Evolutionary conservation across 2,888 invertebrate species (phyloP).

Genomic region (Quadroppia sp.): DNA sequence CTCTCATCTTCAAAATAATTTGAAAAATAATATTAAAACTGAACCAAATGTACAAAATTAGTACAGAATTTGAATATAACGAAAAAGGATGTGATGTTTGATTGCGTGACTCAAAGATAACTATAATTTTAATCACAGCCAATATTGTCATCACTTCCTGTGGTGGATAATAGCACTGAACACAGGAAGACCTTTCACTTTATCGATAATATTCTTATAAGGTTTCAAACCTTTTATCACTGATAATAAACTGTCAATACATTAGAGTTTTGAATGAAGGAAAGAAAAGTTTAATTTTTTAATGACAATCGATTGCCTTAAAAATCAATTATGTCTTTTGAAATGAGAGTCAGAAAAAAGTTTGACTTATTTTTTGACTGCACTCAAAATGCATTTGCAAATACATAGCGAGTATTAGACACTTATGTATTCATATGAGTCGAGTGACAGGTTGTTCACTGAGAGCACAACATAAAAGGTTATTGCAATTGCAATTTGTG

Average conservation of each 20-base stretch:
- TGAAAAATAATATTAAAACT: not conserved
- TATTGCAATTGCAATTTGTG: conserved; percentile 14
- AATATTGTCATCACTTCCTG: conserved; percentile 12
- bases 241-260: not conserved
- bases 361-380: not conserved
- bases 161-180: conserved; percentile 7
- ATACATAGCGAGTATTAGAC: conserved; percentile 3
- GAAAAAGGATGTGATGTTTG: not conserved
- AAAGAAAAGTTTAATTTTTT: conserved; percentile 13
- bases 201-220: not conserved
- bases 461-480: not conserved
- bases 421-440: conserved; percentile 22
- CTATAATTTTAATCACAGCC: not conserved
- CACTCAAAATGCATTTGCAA: not conserved
- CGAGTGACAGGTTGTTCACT: conserved; percentile 18
- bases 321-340: not conserved
- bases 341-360: not conserved
- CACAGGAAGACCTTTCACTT: not conserved
- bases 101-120: conserved; percentile 8
- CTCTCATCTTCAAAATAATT: not conserved
- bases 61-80: not conserved
- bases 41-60: not conserved
- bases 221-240: not conserved
- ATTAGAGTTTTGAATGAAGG: not conserved
- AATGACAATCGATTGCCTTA: conserved; percentile 23